A percentile compares a stretch with the other conserved stretches of the same genome.
Evolutionary conservation across 2,888 invertebrate species (phyloP).

Genomic region (Cephonodes hylas): DNA sequence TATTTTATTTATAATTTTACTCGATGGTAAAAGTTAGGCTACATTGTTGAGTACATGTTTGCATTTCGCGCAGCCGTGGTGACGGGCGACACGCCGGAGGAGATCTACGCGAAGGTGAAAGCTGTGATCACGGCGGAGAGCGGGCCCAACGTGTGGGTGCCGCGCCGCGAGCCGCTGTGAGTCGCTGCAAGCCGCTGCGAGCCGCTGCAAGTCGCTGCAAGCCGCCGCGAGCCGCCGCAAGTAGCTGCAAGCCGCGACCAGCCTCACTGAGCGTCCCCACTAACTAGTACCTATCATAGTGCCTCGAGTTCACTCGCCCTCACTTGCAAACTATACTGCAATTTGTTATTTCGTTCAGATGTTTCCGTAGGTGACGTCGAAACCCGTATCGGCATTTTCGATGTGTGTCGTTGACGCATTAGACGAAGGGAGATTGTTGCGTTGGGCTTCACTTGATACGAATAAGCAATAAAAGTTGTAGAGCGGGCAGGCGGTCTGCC

Average conservation of each 20-base stretch:
- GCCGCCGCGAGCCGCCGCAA: too few relatives aligned
- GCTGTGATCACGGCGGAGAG: constrained; percentile 97
- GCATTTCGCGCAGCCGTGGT: constrained; percentile 87
- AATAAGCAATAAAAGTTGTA: background rate
- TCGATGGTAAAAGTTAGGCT: too few relatives aligned
- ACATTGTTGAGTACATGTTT: too few relatives aligned
- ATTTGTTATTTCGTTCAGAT: constrained; percentile 32
- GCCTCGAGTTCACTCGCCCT: constrained; percentile 48
- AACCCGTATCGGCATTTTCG: background rate
- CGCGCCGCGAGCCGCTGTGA: constrained; percentile 97
- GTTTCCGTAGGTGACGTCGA: background rate
- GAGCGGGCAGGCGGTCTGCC: constrained; percentile 6
- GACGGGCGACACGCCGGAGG: constrained; percentile 98
- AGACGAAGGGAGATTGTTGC: background rate
- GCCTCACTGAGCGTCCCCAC: too few relatives aligned
- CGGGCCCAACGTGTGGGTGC: constrained; percentile 98
- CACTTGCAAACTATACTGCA: constrained; percentile 26
- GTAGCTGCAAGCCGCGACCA: too few relatives aligned
- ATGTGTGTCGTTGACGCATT: background rate
- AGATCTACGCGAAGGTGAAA: constrained; percentile 97
- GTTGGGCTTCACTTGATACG: background rate
- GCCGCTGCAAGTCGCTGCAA: too few relatives aligned
- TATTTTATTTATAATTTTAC: too few relatives aligned
- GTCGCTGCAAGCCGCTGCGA: too few relatives aligned
- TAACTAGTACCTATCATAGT: constrained; percentile 46